phyloP scores from a whole-genome alignment of 2,113 vertebrate genomes.

The Mirza zaza region DNA sequence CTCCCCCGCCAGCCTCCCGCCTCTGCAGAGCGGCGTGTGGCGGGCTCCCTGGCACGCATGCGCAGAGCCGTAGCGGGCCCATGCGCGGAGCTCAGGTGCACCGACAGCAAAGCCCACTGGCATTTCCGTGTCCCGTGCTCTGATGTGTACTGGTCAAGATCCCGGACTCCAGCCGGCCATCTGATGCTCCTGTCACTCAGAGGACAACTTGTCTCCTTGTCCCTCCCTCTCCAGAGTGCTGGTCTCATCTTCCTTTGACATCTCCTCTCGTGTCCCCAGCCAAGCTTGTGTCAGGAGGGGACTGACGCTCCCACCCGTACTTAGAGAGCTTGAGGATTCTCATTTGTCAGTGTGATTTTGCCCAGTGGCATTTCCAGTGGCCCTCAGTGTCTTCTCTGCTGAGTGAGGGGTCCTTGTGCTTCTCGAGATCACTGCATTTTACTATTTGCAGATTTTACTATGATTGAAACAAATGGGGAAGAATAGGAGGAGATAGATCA shows the following conservation, averaged over 20 bases:
- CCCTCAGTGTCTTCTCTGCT: background rate
- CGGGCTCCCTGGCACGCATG: too few species aligned
- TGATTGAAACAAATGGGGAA: background rate
- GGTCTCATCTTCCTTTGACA: background rate
- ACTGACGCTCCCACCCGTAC: rapidly evolving
- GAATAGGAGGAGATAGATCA: background rate
- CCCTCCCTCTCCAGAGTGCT: rapidly evolving
- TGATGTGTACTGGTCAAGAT: rapidly evolving
- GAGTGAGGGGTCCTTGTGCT: background rate
- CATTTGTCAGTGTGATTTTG: background rate
- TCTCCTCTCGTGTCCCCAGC: rapidly evolving
- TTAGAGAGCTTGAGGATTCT: background rate
- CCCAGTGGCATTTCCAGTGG: background rate
- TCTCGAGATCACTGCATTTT: background rate
- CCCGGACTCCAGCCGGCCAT: too few species aligned
- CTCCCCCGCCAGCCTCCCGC: rapidly evolving
- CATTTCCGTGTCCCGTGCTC: background rate
- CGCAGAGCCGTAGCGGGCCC: too few species aligned
- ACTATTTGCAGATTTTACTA: background rate
- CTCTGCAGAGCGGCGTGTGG: rapidly evolving
- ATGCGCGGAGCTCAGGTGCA: too few species aligned
- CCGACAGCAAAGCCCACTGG: rapidly evolving
- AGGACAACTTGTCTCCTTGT: too few species aligned
- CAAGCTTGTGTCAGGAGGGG: background rate
- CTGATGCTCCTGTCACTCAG: background rate